These are phyloP conservation scores for Okamejei kenojei DNA, from an alignment of 2,797 vertebrate genomes.

Conservation along the genomic window DNA sequence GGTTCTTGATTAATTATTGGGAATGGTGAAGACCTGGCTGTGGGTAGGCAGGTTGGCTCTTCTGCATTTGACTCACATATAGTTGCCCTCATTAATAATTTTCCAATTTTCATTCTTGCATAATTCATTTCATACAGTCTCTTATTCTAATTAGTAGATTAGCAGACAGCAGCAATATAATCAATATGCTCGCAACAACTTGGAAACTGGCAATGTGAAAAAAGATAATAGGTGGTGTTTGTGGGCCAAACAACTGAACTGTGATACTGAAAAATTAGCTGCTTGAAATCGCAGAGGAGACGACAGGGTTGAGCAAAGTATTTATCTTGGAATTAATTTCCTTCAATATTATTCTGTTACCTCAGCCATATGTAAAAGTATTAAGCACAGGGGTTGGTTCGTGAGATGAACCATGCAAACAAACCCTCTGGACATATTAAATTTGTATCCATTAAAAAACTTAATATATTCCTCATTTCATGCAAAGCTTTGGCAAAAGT, in stretches of 20 bases:
- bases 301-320: conserved; percentile 9
- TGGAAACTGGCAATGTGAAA: conserved; percentile 26
- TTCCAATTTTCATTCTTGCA: not conserved
- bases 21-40: not conserved
- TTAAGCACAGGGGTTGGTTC: not conserved
- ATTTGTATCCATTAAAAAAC: conserved; percentile 2
- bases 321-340: conserved; percentile 33
- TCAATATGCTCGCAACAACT: conserved; percentile 24
- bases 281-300: not conserved
- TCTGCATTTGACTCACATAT: not conserved
- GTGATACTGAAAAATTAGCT: conserved; percentile 17
- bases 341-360: conserved; percentile 7
- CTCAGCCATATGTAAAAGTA: conserved; percentile 24
- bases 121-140: conserved; percentile 19
- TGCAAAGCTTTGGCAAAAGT: not conserved
- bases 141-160: conserved; percentile 22
- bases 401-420: not conserved
- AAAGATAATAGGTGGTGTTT: not conserved
- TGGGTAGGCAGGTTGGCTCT: not conserved
- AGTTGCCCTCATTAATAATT: not conserved
- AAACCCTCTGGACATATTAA: not conserved
- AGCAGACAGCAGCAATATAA: not conserved
- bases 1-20: not conserved
- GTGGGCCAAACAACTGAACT: conserved; percentile 15
- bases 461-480: not conserved